phyloP scores from a whole-genome alignment of 2,797 vertebrate genomes.

The Cygnus olor region DNA sequence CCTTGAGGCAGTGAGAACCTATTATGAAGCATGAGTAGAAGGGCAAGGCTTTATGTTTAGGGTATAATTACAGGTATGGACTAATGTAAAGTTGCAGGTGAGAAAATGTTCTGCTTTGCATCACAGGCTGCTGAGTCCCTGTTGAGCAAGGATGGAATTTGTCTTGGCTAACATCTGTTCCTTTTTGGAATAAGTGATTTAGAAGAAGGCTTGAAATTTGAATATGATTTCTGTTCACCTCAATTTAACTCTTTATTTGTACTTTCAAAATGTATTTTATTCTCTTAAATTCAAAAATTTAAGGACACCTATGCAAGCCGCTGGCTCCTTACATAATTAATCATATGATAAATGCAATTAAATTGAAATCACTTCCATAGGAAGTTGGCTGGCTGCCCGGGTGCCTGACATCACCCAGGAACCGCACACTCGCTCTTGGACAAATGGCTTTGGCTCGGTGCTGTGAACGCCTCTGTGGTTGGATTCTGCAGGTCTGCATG shows the following conservation, averaged over 20 bases:
- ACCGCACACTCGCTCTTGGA: neutral
- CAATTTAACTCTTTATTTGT: neutral
- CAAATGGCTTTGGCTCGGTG: constrained; percentile 39
- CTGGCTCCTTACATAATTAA: constrained; percentile 34
- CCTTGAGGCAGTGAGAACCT: neutral
- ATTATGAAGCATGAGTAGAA: neutral
- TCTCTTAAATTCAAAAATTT: neutral
- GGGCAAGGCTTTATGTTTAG: neutral
- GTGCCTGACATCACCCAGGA: constrained; percentile 35
- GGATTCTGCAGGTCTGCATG: neutral
- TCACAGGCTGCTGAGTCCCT: neutral
- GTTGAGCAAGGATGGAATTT: constrained; percentile 13
- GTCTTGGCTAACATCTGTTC: constrained; percentile 48
- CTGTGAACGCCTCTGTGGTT: constrained; percentile 20
- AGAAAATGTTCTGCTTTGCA: constrained; percentile 28
- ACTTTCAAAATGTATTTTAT: neutral
- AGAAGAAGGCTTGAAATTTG: constrained; percentile 28
- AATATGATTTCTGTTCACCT: constrained; percentile 27
- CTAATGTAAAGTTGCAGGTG: constrained; percentile 31
- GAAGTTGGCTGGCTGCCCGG: constrained; percentile 46
- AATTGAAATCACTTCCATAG: constrained; percentile 44
- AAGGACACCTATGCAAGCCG: neutral
- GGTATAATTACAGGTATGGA: neutral
- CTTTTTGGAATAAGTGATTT: constrained; percentile 35
- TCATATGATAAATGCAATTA: constrained; percentile 44